These are phyloP conservation scores for Ochropacha duplaris DNA, from an alignment of 2,888 invertebrate genomes.

Conservation along the genomic window DNA sequence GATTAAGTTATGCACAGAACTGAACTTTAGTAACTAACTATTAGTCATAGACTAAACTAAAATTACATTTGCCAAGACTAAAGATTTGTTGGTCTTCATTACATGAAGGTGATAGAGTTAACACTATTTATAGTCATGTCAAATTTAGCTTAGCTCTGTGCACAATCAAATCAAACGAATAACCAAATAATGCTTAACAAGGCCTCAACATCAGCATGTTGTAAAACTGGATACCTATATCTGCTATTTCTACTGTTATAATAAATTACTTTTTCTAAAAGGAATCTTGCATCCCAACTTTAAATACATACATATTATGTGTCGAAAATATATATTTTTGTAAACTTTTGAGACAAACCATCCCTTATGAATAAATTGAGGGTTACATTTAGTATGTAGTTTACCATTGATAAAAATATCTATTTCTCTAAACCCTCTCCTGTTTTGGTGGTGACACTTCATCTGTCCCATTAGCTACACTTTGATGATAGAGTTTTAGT, in stretches of 20 bases:
- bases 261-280: neutral
- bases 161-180: too few relatives aligned
- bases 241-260: neutral
- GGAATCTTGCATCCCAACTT: neutral
- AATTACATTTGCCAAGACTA: too few relatives aligned
- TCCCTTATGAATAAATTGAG: constrained; percentile 69
- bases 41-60: too few relatives aligned
- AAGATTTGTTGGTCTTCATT: too few relatives aligned
- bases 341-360: constrained; percentile 79
- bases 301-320: neutral
- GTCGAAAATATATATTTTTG: constrained; percentile 44
- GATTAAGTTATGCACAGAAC: too few relatives aligned
- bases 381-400: constrained; percentile 53
- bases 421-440: constrained; percentile 63
- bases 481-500: constrained; percentile 87
- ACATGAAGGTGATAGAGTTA: too few relatives aligned
- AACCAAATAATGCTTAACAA: constrained; percentile 47
- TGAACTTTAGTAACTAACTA: too few relatives aligned
- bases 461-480: constrained; percentile 77
- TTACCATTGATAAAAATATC: constrained; percentile 30
- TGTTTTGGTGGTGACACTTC: constrained; percentile 76
- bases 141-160: too few relatives aligned
- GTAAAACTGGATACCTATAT: constrained; percentile 22
- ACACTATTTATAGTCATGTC: too few relatives aligned
- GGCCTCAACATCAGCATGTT: constrained; percentile 71